phyloP scores from a whole-genome alignment of 2,113 vertebrate genomes.

The Scomber scombrus region DNA sequence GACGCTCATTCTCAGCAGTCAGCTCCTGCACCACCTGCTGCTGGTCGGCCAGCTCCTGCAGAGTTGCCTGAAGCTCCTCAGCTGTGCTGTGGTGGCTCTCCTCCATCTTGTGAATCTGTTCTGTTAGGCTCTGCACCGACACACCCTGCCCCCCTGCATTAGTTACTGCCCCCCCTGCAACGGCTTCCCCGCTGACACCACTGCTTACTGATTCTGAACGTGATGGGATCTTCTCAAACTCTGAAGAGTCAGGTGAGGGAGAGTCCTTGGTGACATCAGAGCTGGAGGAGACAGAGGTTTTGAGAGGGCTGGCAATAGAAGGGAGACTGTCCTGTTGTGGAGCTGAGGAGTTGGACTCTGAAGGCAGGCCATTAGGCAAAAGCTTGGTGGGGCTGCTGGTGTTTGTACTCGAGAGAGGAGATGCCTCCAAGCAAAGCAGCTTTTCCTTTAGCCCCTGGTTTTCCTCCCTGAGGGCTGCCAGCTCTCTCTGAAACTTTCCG shows the following conservation, averaged over 20 bases:
- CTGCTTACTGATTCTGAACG: slow-evolving; percentile 86
- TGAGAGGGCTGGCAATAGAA: slow-evolving; percentile 68
- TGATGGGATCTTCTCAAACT: slow-evolving; percentile 94
- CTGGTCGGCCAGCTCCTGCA: slow-evolving; percentile 95
- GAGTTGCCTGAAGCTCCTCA: slow-evolving; percentile 95
- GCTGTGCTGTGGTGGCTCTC: slow-evolving; percentile 96
- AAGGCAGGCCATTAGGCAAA: slow-evolving; percentile 69
- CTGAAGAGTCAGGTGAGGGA: slow-evolving; percentile 90
- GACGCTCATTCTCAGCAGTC: slow-evolving; percentile 94
- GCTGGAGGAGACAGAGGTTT: slow-evolving; percentile 88
- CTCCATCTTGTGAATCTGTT: slow-evolving; percentile 96
- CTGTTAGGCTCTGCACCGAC: slow-evolving; percentile 91
- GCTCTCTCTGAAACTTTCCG: slow-evolving; percentile 89
- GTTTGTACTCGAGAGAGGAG: slow-evolving; percentile 82
- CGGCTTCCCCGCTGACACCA: slow-evolving; percentile 75
- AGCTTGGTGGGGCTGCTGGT: slow-evolving; percentile 79
- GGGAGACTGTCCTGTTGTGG: slow-evolving; percentile 60
- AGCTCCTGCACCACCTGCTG: slow-evolving; percentile 96
- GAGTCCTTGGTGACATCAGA: slow-evolving; percentile 93
- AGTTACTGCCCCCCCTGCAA: slow-evolving; percentile 54
- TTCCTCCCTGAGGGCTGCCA: slow-evolving; percentile 90
- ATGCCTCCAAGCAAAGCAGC: slow-evolving; percentile 88
- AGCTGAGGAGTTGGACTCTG: slow-evolving; percentile 56
- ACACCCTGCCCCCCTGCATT: slow-evolving; percentile 75
- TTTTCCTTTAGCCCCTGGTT: slow-evolving; percentile 92